Conservation (phyloP, 2,113 vertebrate genomes). For the Sphyrna mokarran region DNA sequence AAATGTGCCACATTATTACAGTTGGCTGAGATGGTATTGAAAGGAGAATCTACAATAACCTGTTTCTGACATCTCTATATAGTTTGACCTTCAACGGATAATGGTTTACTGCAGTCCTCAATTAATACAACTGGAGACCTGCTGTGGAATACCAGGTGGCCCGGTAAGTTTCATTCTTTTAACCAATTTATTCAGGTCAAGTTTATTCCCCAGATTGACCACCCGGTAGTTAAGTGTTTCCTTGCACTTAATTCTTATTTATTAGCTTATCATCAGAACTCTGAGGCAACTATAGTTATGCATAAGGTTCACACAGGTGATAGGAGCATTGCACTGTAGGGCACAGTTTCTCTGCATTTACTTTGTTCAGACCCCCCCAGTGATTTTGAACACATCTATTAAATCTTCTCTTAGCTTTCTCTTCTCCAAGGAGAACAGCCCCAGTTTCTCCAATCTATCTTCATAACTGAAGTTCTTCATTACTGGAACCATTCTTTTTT, state of each 20-base stretch:
- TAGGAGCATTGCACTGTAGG: neutral
- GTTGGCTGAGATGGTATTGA: neutral
- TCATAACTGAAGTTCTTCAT: too few species aligned
- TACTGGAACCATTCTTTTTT: too few species aligned
- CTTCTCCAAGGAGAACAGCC: too few species aligned
- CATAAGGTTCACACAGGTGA: neutral
- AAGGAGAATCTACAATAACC: neutral
- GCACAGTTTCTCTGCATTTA: too few species aligned
- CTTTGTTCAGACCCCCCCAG: too few species aligned
- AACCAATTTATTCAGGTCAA: neutral
- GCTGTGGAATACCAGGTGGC: slow-evolving; percentile 70
- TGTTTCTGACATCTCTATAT: slow-evolving; percentile 35
- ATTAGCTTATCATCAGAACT: neutral
- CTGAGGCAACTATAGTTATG: neutral
- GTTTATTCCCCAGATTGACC: neutral
- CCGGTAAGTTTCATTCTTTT: slow-evolving; percentile 61
- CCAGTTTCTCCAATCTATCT: too few species aligned
- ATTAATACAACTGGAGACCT: slow-evolving; percentile 67
- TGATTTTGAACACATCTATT: too few species aligned
- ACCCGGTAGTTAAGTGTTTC: too few species aligned
- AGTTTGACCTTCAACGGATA: slow-evolving; percentile 86
- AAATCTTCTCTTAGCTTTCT: too few species aligned
- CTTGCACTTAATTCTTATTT: neutral
- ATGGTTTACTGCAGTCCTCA: slow-evolving; percentile 79
- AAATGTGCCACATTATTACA: too few species aligned